These are phyloP conservation scores for Mechanitis messenoides DNA, from an alignment of 2,888 invertebrate species.

Conservation along the genomic window DNA sequence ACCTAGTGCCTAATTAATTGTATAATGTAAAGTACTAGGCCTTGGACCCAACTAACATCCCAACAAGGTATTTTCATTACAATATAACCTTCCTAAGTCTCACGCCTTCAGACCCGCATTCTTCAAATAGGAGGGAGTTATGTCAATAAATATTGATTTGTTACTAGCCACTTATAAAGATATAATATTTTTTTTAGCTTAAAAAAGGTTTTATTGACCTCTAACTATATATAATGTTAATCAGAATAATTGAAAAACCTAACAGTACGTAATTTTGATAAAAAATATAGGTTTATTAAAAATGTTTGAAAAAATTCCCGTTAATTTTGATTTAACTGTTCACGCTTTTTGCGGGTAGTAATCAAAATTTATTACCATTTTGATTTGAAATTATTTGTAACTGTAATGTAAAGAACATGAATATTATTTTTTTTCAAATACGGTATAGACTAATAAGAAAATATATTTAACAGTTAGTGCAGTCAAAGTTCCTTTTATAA, in stretches of 20 bases:
- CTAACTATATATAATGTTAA: too few relatives aligned
- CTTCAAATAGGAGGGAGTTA: not conserved
- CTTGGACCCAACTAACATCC: too few relatives aligned
- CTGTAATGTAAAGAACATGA: slow-evolving; percentile 2
- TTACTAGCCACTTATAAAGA: too few relatives aligned
- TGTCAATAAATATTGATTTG: too few relatives aligned
- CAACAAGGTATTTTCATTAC: not conserved
- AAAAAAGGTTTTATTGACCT: too few relatives aligned
- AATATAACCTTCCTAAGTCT: not conserved
- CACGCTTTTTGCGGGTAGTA: not conserved
- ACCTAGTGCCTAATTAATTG: too few relatives aligned
- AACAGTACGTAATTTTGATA: too few relatives aligned
- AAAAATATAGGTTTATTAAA: too few relatives aligned
- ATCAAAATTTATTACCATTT: not conserved
- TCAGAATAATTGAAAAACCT: too few relatives aligned
- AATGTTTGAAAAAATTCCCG: not conserved
- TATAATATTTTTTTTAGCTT: too few relatives aligned
- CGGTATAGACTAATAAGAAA: not conserved
- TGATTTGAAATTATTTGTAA: not conserved
- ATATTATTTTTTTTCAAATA: too few relatives aligned
- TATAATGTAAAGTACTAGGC: too few relatives aligned
- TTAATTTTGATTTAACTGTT: not conserved
- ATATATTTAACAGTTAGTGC: not conserved
- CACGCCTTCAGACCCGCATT: not conserved
- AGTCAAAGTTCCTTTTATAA: not conserved